These are phyloP conservation scores for Brachionus sp. DNA, from an alignment of 1,140 invertebrate genomes.

Conservation along the genomic window DNA sequence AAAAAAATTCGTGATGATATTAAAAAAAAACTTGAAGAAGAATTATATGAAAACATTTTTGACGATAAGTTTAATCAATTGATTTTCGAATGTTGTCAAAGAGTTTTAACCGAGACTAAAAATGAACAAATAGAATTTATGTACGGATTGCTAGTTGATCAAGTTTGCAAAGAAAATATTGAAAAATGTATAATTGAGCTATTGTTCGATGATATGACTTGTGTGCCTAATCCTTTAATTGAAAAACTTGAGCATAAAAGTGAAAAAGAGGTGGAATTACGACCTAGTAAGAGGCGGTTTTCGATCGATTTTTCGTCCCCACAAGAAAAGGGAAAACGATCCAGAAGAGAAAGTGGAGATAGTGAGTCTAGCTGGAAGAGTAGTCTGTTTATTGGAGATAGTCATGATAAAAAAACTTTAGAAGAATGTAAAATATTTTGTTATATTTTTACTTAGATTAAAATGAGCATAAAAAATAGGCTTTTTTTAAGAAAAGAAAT, in stretches of 20 bases:
- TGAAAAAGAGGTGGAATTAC: neutral
- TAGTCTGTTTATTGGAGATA: neutral
- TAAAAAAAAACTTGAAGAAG: neutral
- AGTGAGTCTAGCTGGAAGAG: conserved; percentile 28
- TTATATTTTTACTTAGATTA: neutral
- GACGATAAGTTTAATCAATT: conserved; percentile 1
- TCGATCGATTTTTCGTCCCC: neutral
- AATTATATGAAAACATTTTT: conserved; percentile 30
- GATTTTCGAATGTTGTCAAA: conserved; percentile 19
- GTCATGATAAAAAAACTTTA: neutral
- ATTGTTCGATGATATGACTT: conserved; percentile 27
- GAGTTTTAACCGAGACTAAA: neutral
- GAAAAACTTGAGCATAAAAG: neutral
- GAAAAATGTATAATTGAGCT: conserved; percentile 39
- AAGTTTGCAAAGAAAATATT: neutral
- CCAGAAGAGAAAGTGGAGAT: neutral
- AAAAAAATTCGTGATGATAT: neutral
- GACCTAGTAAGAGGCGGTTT: neutral
- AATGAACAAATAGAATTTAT: conserved; percentile 16
- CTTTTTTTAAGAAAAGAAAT: neutral
- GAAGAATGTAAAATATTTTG: conserved; percentile 25
- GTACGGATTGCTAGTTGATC: neutral
- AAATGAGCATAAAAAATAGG: neutral
- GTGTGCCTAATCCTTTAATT: neutral
- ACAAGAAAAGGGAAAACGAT: neutral